Evolutionary conservation across 2,888 invertebrate genomes (phyloP).

Genomic region (Eristalinus aeneus): DNA sequence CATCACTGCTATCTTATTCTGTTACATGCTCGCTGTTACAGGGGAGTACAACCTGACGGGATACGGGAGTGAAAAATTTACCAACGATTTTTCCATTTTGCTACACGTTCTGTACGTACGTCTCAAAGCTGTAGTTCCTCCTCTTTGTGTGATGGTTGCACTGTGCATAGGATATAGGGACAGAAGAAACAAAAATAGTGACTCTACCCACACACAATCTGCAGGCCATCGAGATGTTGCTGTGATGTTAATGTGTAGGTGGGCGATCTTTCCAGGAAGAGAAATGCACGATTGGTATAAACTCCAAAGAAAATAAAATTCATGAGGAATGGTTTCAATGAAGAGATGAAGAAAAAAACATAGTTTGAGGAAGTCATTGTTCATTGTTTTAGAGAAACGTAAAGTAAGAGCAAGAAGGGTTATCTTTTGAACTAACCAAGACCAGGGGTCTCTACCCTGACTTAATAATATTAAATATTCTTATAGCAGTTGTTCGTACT

Average conservation of each 20-base stretch:
- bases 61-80: conserved; percentile 55
- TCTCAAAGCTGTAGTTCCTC: conserved; percentile 18
- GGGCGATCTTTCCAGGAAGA: conserved; percentile 68
- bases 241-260: conserved; percentile 60
- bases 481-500: too few relatives aligned
- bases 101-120: conserved; percentile 9
- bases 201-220: conserved; percentile 64
- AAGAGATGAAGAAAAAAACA: conserved; percentile 1
- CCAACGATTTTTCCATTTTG: conserved; percentile 42
- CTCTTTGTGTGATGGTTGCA: conserved; percentile 49
- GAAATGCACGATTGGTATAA: conserved; percentile 62
- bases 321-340: conserved; percentile 54
- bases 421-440: not conserved
- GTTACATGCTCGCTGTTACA: not conserved
- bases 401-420: not conserved
- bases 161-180: conserved; percentile 52
- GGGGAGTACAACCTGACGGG: conserved; percentile 15
- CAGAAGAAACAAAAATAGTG: conserved; percentile 14
- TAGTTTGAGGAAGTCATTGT: conserved; percentile 57
- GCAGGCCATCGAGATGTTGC: conserved; percentile 65
- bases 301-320: conserved; percentile 38
- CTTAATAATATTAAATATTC: not conserved
- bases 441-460: not conserved
- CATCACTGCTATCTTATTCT: conserved; percentile 62
- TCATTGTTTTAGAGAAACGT: conserved; percentile 50